Evolutionary conservation across 1,140 invertebrate genomes (phyloP), one percentile per base, ranked within the genome.

Genomic region (Drosophila lacertosa): DNA sequence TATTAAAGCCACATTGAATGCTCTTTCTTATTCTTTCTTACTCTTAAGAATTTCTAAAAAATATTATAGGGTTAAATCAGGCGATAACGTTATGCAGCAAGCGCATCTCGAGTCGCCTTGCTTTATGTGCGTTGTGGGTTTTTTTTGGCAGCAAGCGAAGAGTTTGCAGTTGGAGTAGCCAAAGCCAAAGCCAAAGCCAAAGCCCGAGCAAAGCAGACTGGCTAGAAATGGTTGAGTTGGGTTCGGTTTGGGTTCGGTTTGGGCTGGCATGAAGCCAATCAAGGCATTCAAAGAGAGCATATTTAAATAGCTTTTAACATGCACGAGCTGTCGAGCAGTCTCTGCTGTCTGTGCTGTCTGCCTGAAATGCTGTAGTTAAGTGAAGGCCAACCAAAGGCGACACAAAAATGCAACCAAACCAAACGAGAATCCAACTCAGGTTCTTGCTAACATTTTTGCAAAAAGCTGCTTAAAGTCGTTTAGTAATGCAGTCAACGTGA

Each of bases 251-350:
- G n/a, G n/a, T n/a, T n/a, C n/a, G n/a, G n/a, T n/a, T n/a, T n/a
- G 15, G 58, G 22, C 32, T 69, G 69, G 60, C 82, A 77, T 66
- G 74, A 47, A 88, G 81, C 81, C 81, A 86, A 86, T 86, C 81
- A 86, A 88, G 82, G 78, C 77, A 86, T 86, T 86, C 81, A 86
- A 77, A 86, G 81, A 86, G 81, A 86, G 81, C 82, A 86, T 86
- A 86, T 88, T 86, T 86, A 86, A 86, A 86, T 86, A 86, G 81
- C 82, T 86, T 88, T 86, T 88, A 86, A 74, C 81, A 84, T 81
- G 81, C 82, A 84, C 82, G 82, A 84, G 77, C 77, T 81, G 81
- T 86, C 81, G 81, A 69, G 45, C 24, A 48, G 59, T 24, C 6
- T 5, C n/a, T 47, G 57, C 40, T 24, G 13, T 20, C 7, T 35